Evolutionary conservation across 2,888 invertebrate genomes (phyloP).

Genomic region (Apoderus coryli): DNA sequence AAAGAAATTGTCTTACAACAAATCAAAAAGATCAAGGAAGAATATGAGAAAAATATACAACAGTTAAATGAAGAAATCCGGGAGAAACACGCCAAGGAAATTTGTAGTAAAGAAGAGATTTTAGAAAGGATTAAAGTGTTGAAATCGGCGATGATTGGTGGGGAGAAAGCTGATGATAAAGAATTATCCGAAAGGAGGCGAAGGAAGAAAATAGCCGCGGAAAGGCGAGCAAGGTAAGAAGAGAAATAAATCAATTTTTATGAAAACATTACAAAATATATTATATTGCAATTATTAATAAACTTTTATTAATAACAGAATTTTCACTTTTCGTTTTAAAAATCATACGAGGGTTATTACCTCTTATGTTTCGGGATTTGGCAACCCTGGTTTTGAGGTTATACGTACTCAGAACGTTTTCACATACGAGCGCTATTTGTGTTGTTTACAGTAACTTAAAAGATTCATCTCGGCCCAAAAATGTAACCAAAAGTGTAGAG

Average conservation of each 20-base stretch:
- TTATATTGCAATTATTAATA: no score
- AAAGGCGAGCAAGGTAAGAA: constrained; percentile 38
- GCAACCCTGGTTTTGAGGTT: no score
- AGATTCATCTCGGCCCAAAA: no score
- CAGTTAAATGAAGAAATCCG: constrained; percentile 45
- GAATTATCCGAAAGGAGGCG: constrained; percentile 54
- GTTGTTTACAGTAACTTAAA: no score
- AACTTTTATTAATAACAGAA: no score
- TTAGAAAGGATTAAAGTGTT: constrained; percentile 36
- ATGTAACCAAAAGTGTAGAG: no score
- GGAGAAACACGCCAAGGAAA: constrained; percentile 38
- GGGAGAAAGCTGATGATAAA: constrained; percentile 57
- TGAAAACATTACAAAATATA: no score
- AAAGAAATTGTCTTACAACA: constrained; percentile 30
- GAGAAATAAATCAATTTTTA: constrained; percentile 9
- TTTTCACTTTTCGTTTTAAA: no score
- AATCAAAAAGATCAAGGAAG: constrained; percentile 39
- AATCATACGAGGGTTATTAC: no score
- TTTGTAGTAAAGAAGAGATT: constrained; percentile 30
- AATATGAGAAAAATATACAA: constrained; percentile 40
- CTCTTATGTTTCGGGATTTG: no score
- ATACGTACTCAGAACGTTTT: no score
- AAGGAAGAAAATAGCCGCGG: constrained; percentile 53
- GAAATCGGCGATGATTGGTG: constrained; percentile 64
- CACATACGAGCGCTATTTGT: no score